Conservation (phyloP, 2,113 vertebrate genomes). For the Dermatemys mawii region DNA sequence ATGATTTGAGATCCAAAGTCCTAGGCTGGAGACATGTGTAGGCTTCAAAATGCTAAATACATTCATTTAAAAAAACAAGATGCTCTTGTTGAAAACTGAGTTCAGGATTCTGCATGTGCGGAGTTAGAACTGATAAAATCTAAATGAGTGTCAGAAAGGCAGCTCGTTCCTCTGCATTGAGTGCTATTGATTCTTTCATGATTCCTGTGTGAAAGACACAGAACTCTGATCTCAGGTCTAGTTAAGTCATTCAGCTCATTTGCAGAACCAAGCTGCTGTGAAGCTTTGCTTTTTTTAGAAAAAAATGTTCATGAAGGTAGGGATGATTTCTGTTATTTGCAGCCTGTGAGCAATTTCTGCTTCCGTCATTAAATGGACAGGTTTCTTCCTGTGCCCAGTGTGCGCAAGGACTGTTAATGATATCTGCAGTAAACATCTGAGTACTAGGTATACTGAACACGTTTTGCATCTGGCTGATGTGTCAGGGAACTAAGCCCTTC, state of each 20-base stretch:
- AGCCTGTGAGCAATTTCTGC: slow-evolving; percentile 45
- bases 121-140: slow-evolving; percentile 34
- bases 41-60: neutral
- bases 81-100: neutral
- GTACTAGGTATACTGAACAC: neutral
- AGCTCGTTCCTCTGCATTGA: slow-evolving; percentile 43
- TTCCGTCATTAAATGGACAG: slow-evolving; percentile 44
- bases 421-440: slow-evolving; percentile 24
- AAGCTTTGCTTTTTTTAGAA: slow-evolving; percentile 39
- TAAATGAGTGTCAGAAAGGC: slow-evolving; percentile 24
- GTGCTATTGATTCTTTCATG: slow-evolving; percentile 58
- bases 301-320: slow-evolving; percentile 49
- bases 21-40: neutral
- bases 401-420: slow-evolving; percentile 48
- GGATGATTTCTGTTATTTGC: slow-evolving; percentile 66
- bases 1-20: slow-evolving; percentile 4
- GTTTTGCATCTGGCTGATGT: neutral
- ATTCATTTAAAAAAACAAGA: slow-evolving; percentile 22
- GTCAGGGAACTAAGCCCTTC: neutral
- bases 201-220: slow-evolving; percentile 64
- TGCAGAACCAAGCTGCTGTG: slow-evolving; percentile 54
- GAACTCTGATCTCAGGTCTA: slow-evolving; percentile 70
- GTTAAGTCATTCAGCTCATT: slow-evolving; percentile 54
- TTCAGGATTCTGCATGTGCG: slow-evolving; percentile 22
- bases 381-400: slow-evolving; percentile 63